Base-by-base conservation (phyloP, 2,888 invertebrate genomes). In the Lithophane leautieri region DNA sequence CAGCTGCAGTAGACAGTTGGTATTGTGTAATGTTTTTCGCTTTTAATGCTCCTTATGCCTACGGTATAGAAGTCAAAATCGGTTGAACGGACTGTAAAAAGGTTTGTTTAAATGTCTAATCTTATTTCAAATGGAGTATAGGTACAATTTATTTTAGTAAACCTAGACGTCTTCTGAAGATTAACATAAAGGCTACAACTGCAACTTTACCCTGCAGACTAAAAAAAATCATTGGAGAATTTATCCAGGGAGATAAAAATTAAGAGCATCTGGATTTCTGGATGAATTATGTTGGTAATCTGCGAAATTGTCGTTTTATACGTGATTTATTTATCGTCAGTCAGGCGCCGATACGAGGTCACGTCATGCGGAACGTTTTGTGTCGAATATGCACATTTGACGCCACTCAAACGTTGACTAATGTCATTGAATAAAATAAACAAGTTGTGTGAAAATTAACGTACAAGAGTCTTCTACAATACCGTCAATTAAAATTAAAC, bases 291-390 rank as follows among this genome's bases (percentile, higher is more conserved):
- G 19, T 70, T 81, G 52, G 86, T 87, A 86, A 91, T 89, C 90
- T 92, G 91, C 91, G 87, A 93, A 93, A 94, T 91, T 89, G 91
- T 91, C 91, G 85, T 92, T 93, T 93, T 91, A 89, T 90, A 86
- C 89, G 90, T 91, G 92, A 93, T 94, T 93, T 93, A 92, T 93
- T 89, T 87, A 90, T 91, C 90, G 91, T 62, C 81, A 69, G 52
- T n/a, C 60, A 77, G 92, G 92, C 93, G 93, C 91, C 93, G 79
- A 73, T 76, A 84, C 92, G 92, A 94, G 94, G 94, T 92, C 92
- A 90, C 83, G 84, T 87, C 87, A 86, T 88, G 86, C 88, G 88
- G 85, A 87, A 87, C 60, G 84, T 82, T 88, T 89, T 89, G 89
- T 89, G 89, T 88, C 87, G 85, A 86, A 83, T 86, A 85, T 86